Base-by-base conservation (phyloP, 1,140 invertebrate species). In the Pararge aegeria region DNA sequence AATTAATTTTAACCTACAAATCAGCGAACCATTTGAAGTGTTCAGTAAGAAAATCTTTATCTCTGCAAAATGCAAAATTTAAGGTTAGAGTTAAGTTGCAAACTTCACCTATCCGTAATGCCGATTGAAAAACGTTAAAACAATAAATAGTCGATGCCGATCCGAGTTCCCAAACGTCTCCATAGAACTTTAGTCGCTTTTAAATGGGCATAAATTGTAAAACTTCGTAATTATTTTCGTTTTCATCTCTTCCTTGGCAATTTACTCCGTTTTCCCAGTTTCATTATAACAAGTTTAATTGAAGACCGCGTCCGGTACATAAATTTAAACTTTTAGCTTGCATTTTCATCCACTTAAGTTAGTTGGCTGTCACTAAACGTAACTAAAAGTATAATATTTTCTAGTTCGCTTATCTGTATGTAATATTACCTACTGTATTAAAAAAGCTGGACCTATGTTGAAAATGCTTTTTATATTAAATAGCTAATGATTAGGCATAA, bases 281-380 rank as follows among this genome's bases (percentile, higher is more conserved):
- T 86, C 77, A 83, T 83, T 84, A 77, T 78, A 82, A 84, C 75
- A 80, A 83, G 78, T 84, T 85, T 84, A 85, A 88, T 88, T 84
- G 82, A 85, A 85, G 83, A 83, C 74, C 75, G 77, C 74, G 75
- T 81, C 82, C 80, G 78, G 75, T 80, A 78, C 80, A 80, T 85
- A 86, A 84, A 88, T 88, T 88, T 75, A 78, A 87, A 85, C 74
- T 83, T 84, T 85, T 72, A 73, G 74, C 80, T 73, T 88, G 85
- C 79, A 85, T 87, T 88, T 86, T 84, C 85, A 84, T 85, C 80
- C 80, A 66, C 72, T 84, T 80, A 84, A 75, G 77, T 73, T 70
- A 78, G 73, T 70, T 76, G 76, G 67, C 70, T 65, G 64, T 64
- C 70, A 65, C 69, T 80, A 78, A 83, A 79, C 75, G 77, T 54